Evolutionary conservation across 2,797 vertebrate genomes (phyloP).

Genomic region (Apodemus agrarius): DNA sequence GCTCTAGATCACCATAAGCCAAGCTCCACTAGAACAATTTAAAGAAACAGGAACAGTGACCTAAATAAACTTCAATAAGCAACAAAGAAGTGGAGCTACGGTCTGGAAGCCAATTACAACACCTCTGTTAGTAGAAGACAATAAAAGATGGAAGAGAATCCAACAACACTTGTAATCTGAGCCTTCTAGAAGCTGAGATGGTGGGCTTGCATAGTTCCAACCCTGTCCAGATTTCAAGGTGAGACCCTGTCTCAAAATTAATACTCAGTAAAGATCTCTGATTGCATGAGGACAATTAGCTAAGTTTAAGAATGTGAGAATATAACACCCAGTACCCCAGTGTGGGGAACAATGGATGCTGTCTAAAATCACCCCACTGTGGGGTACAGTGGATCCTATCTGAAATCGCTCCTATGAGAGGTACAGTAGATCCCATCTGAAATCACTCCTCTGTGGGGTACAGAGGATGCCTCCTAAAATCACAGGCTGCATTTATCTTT

Average conservation of each 20-base stretch:
- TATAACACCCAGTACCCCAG: not conserved
- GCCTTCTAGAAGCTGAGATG: not conserved
- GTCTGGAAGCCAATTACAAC: not conserved
- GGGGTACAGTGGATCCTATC: not conserved
- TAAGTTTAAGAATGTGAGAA: not conserved
- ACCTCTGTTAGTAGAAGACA: not conserved
- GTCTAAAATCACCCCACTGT: not conserved
- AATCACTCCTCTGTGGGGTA: not conserved
- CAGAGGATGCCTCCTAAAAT: not conserved
- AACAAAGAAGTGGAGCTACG: not conserved
- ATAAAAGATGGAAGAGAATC: not conserved
- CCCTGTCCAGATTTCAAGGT: not conserved
- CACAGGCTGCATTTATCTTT: not conserved
- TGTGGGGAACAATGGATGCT: not conserved
- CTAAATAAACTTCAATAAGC: not conserved
- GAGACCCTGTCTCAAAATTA: not conserved
- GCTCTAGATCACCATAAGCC: not conserved
- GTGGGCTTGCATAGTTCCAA: not conserved
- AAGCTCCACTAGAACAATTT: not conserved
- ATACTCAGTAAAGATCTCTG: not conserved
- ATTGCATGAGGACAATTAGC: not conserved
- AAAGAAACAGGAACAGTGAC: not conserved
- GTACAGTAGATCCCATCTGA: not conserved
- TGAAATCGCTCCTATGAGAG: not conserved
- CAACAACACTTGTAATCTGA: not conserved